Base-by-base conservation (phyloP, 2,113 vertebrate genomes). In the Saccopteryx leptura region DNA sequence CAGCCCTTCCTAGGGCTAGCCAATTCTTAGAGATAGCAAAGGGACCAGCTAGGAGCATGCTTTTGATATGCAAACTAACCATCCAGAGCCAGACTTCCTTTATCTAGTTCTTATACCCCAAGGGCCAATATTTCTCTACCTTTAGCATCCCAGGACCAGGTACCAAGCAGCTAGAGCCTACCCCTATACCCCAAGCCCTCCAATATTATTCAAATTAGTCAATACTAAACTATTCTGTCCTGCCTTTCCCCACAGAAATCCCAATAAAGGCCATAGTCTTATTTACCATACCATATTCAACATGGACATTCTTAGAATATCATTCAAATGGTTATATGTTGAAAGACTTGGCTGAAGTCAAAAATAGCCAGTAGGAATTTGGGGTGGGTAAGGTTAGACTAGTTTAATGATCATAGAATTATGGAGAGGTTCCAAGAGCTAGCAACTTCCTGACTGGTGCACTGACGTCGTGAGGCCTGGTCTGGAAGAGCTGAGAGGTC, bases 1-100 rank as follows among this genome's bases (percentile, higher is more conserved):
- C n/a, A 54, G 24, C 17, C 8, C 26, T 54, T 33, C 48, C 52
- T 11, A 1, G 21, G 63, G 24, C 10, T 48, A 85, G 63, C 63
- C 72, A 76, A 61, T 81, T 90, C 79, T 90, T 52, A 61, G 89
- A 91, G 89, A 91, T 4, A 71, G 63, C 46, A 84, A 68, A 93
- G 46, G 91, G 26, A 26, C 19, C 31, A 18, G 65, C 3, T 24
- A 13, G 58, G 23, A 74, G 54, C 72, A 81, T 8, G 24, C 28
- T 89, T 92, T 78, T 81, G 54, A 56, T 21, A 66, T 46, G 72
- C 66, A 95, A 82, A 72, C 60, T 72, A 65, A 85, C 50, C 7
- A 17, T 54, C 68, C 63, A 33, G n/a, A 83, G 52, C 12, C 88
- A 88, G 7, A 60, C 2, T 23, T 72, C n/a, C 52, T 56, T 33